Conservation (phyloP, 2,888 invertebrate genomes). For the Alentia gelatinosa region DNA sequence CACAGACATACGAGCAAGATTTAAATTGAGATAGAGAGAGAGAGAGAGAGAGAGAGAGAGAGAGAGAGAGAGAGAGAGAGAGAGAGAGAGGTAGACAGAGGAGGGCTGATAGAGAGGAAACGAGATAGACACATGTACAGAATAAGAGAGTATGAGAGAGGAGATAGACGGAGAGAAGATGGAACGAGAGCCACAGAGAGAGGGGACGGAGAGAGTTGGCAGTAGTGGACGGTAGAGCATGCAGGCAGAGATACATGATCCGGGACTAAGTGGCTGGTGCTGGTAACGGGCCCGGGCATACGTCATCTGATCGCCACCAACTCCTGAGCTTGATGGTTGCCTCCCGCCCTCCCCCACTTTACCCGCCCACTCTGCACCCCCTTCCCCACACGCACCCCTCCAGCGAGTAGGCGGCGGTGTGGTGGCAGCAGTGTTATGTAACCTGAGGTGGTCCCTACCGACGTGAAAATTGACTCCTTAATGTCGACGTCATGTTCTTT, state of each 20-base stretch:
- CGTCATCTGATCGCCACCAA: background rate
- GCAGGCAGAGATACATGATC: background rate
- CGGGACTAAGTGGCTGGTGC: background rate
- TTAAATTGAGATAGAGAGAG: conserved; percentile 12
- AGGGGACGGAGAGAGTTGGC: background rate
- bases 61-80: conserved; percentile 32
- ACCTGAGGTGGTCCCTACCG: background rate
- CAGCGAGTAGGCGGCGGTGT: background rate
- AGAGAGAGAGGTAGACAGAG: conserved; percentile 31
- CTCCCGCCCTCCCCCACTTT: background rate
- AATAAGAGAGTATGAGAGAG: background rate
- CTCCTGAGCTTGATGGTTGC: background rate
- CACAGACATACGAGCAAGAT: conserved; percentile 67
- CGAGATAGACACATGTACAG: background rate
- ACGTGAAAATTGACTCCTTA: conserved; percentile 30
- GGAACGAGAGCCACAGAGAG: background rate
- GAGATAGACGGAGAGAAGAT: background rate
- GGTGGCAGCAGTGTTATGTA: background rate
- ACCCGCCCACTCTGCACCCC: background rate
- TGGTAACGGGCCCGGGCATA: background rate
- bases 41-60: background rate
- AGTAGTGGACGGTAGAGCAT: background rate
- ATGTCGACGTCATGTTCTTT: conserved; percentile 29
- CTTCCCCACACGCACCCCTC: no score
- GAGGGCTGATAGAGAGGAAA: background rate